Base-by-base conservation (phyloP, 2,797 vertebrate genomes). In the Pristis pectinata region DNA sequence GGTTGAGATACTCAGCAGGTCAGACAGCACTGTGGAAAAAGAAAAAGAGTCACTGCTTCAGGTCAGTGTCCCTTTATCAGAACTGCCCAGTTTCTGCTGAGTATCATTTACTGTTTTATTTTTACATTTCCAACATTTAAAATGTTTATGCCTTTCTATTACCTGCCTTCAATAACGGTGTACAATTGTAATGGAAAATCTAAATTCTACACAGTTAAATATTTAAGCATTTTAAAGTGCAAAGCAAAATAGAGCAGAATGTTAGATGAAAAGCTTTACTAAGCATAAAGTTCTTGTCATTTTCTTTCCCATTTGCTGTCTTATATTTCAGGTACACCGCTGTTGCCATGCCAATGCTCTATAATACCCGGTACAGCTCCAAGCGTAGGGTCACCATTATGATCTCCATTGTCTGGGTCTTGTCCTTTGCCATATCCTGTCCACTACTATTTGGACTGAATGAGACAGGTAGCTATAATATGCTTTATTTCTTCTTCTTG, bases 321-420 rank as follows among this genome's bases (percentile, higher is more conserved):
- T 70, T 22, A 49, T 49, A 0, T 94, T 94, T 59, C 97, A 99
- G 99, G 96, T 99, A 99, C 96, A 99, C 99, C 2, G 99, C 99
- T 0, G 99, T 99, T 95, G 99, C 99, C 27, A 99, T 99, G 99
- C 99, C 99, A 0, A 99, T 99, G 99, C 97, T 99, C 94, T 99
- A 99, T 95, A 99, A 99, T 94, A 99, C 99, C 0, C 98, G 98
- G 95, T 99, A 99, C 97, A 99, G 99, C 96, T 99, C 99, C 94
- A 98, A 97, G 96, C 98, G 99, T 96, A 97, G 99, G 41, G 99
- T 99, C 96, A 99, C 99, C 0, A 96, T 99, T 94, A 99, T 99
- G 99, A 99, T 99, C 2, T 97, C 98, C 2, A 98, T 99, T 80
- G 99, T 99, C 95, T 99, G 99, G 99, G 98, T 98, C 79, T 97